Evolutionary conservation across 1,140 invertebrate species (phyloP).

Genomic region (Mya arenaria): DNA sequence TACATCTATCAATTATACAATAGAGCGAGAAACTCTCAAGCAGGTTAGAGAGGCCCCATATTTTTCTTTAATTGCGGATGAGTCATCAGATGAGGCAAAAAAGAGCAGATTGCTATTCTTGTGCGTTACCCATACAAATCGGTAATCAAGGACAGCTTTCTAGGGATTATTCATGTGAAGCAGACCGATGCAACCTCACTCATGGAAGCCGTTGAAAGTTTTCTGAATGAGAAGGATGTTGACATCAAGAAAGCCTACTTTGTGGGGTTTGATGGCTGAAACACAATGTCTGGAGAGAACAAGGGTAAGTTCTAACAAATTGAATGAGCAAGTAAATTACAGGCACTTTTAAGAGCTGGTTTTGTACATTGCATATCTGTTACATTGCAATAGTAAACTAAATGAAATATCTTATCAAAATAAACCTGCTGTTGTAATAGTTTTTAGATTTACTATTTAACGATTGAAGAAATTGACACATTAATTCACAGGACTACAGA

Average conservation of each 20-base stretch:
- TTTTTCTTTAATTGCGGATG: conserved; percentile 14
- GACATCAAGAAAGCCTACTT: conserved; percentile 24
- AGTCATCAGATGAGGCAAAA: conserved; percentile 35
- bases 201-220: background rate
- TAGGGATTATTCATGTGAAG: background rate
- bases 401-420: background rate
- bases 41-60: background rate
- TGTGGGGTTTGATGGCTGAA: conserved; percentile 27
- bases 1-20: background rate
- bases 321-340: too few relatives aligned
- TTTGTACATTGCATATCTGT: too few relatives aligned
- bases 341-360: too few relatives aligned
- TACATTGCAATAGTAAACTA: too few relatives aligned
- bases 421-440: background rate
- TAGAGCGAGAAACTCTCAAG: background rate
- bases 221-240: conserved; percentile 5
- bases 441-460: too few relatives aligned
- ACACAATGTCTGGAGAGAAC: conserved; percentile 10
- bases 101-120: conserved; percentile 23
- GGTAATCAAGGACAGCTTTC: background rate
- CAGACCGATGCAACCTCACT: conserved; percentile 12
- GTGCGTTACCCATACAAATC: background rate
- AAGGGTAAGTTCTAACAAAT: conserved; percentile 24
- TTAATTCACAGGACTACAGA: conserved; percentile 24
- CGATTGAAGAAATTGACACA: background rate